Percentiles rank a stretch among this genome's conserved stretches.
Evolutionary conservation across 2,888 invertebrate species (phyloP).

Genomic region (Lepas anatifera): DNA sequence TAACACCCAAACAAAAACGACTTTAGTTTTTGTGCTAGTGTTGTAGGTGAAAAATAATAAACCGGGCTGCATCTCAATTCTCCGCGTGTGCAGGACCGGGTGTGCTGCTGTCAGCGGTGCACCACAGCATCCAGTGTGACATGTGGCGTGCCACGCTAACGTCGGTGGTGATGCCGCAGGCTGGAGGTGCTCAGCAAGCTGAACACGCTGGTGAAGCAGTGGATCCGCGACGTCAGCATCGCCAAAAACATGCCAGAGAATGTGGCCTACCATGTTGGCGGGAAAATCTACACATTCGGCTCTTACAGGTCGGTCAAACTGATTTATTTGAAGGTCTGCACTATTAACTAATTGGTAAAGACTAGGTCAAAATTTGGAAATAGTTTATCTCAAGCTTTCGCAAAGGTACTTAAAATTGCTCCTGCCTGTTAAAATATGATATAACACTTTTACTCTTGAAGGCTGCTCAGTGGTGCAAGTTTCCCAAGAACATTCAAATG

Average conservation of each 20-base stretch:
- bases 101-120: background rate
- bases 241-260: constrained; percentile 79
- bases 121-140: background rate
- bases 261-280: constrained; percentile 56
- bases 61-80: background rate
- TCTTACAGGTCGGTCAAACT: constrained; percentile 53
- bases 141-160: background rate
- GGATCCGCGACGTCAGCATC: constrained; percentile 83
- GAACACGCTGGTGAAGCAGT: constrained; percentile 79
- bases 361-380: too few species aligned
- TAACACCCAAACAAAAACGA: background rate
- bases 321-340: too few species aligned
- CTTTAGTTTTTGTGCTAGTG: background rate
- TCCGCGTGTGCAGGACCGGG: background rate
- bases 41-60: background rate
- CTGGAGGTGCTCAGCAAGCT: constrained; percentile 54
- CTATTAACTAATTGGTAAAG: too few species aligned
- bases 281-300: constrained; percentile 99
- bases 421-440: too few species aligned
- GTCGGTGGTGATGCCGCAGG: constrained; percentile 29
- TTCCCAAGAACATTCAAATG: too few species aligned
- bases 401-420: too few species aligned
- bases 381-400: too few species aligned
- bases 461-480: too few species aligned
- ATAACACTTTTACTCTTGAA: too few species aligned